Base-by-base conservation (phyloP, 2,113 vertebrate species). In the Prunella fulvescens region DNA sequence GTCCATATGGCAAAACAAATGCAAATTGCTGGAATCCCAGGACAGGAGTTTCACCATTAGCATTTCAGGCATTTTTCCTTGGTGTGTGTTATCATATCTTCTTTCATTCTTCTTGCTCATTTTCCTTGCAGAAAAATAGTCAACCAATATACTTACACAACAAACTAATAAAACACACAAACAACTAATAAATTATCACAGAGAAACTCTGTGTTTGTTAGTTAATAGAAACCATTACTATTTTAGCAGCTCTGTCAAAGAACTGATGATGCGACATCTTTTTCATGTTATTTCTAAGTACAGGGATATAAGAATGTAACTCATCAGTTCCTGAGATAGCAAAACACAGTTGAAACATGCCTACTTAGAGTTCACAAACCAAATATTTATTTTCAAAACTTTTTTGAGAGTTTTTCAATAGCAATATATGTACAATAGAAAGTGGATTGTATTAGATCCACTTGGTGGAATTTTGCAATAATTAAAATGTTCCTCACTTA, bases 1-100 rank as follows among this genome's bases (percentile, higher is more conserved):
- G 47, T 71, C 85, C 88, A 90, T 72, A 73, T 93, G 92, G 86
- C 82, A 77, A 94, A 85, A 81, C 85, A 96, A 95, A 90, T 96
- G 90, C 23, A 66, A 50, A 39, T 65, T 80, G 25, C 71, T 83
- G 86, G 58, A 86, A 77, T 93, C 82, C 47, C 9, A 7, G 81
- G 66, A 39, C 33, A 42, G 58, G 25, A 70, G 66, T 26, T 83
- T 92, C 56, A 70, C 54, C 54, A 35, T 70, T 53, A 62, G 47
- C 33, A 47, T 86, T 86, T 62, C 47, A 42, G 80, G 31, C 42
- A 48, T 64, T 56, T 45, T 84, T 66, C 61, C 33, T 90, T 50
- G 72, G 33, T 0, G 0, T 56, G 29, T 44, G 53, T 26, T 51
- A 31, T 10, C 13, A 3, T 26, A 18, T 37, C 25, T 81, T 58